Evolutionary conservation across 2,113 vertebrate genomes (phyloP), one percentile per base, ranked within the genome.

Genomic region (Lipophrys pholis): DNA sequence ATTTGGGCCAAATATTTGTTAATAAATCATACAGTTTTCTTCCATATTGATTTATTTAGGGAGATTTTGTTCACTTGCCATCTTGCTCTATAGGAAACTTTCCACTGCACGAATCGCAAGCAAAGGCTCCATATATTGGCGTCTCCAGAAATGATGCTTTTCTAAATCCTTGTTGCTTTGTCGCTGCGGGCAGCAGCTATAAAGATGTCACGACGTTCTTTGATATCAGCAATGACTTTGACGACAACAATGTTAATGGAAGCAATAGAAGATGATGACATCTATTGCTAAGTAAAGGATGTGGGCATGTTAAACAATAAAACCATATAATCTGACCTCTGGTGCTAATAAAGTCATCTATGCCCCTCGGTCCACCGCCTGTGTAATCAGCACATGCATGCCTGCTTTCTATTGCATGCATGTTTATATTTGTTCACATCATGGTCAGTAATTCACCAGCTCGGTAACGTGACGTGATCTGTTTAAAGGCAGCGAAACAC

Each of bases 391-490:
- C 7, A 42, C 2, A 6, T 30, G 36, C 5, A 5, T 36, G 12
- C n/a, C 43, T 43, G 2, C 6, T 7, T 41, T n/a, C n/a, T 30
- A 62, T 1, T 15, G 16, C 30, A 49, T 39, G 30, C 1, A 48
- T 11, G 8, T 2, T 3, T 48, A 11, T 15, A 11, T 15, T 15
- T 11, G 17, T 41, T 51, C 9, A 51, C 49, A 10, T 11, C 21
- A 5, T 5, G 49, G 21, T 51, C 9, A 65, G 11, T 65, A 65
- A 43, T 35, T 11, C 21, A 43, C 30, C 39, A 53, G 12, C 2
- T 21, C 51, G 49, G 52, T 38, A 65, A 53, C 16, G 41, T 42
- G 2, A 53, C 39, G 41, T 65, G 1, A 65, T 53, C 41, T 41
- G 8, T 17, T 10, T 50, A 17, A 7, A 21, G 15, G 49, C 9